phyloP scores from a whole-genome alignment of 2,888 invertebrate genomes.

The Drosophila kanekoi region DNA sequence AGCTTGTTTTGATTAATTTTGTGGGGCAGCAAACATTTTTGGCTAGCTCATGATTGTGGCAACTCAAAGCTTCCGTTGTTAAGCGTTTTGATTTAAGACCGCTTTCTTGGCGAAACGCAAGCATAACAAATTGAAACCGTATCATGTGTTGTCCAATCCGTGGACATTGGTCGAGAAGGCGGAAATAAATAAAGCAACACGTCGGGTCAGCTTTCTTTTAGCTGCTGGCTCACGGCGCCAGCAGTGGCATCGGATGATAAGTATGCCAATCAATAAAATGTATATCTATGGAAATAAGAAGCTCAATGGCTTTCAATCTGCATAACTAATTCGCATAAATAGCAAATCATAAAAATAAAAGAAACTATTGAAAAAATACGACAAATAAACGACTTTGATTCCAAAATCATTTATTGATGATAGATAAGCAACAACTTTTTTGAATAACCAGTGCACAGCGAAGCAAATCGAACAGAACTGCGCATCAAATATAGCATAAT shows the following conservation, averaged over 20 bases:
- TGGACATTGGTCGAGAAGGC: constrained; percentile 32
- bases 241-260: constrained; percentile 25
- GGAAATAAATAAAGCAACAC: constrained; percentile 64
- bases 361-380: not conserved
- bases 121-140: constrained; percentile 61
- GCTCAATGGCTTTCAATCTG: constrained; percentile 31
- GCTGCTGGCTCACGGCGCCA: constrained; percentile 42
- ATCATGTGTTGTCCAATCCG: constrained; percentile 59
- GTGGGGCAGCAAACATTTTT: constrained; percentile 49
- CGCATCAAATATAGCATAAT: constrained; percentile 35
- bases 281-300: constrained; percentile 26
- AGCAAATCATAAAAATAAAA: constrained; percentile 1
- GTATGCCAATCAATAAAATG: constrained; percentile 46
- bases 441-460: constrained; percentile 14
- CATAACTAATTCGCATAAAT: constrained; percentile 47
- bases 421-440: constrained; percentile 3
- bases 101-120: constrained; percentile 54
- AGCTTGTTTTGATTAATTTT: constrained; percentile 73
- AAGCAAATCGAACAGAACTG: constrained; percentile 12
- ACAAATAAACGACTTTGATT: not conserved
- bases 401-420: constrained; percentile 12
- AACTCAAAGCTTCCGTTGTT: constrained; percentile 74
- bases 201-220: constrained; percentile 66
- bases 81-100: constrained; percentile 76
- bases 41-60: constrained; percentile 38